Evolutionary conservation across 2,113 vertebrate species (phyloP).

Genomic region (pig (Sus scrofa)): T2T-Sscrofa CM000815.6:127921501-127922000

Average conservation of each 20-base stretch:
- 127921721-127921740: not conserved
- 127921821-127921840: not conserved
- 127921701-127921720: not conserved
- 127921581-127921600: not conserved
- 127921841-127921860: not conserved
- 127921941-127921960: not conserved
- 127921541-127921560: slow-evolving; percentile 20
- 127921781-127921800: slow-evolving; percentile 34
- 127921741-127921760: not conserved
- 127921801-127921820: not conserved
- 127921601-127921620: not conserved
- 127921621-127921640: not conserved
- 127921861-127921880: not conserved
- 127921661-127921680: not conserved
- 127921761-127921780: not conserved
- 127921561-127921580: slow-evolving; percentile 21
- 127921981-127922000: not conserved
- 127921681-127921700: not conserved
- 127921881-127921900: not conserved
- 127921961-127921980: not conserved
- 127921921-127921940: not conserved
- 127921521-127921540: not conserved
- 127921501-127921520: not conserved
- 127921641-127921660: not conserved
- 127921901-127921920: not conserved